Percentiles rank a stretch among this genome's conserved stretches.
Evolutionary conservation across 2,888 invertebrate genomes (phyloP).

Genomic region (Digitonthophagus gazella): DNA sequence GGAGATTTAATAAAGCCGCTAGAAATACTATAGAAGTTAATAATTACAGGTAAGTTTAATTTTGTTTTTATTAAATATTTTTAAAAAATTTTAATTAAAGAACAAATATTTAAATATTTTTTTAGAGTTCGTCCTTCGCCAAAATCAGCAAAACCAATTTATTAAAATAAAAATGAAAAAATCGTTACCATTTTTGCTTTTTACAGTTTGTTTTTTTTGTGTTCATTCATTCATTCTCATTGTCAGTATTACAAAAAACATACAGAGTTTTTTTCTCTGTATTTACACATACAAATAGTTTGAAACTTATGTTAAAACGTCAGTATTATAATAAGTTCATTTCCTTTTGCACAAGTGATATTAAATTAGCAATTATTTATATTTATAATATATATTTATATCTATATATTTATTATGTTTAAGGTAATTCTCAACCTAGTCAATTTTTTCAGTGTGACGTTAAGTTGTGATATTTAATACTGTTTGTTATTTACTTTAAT

Average conservation of each 20-base stretch:
- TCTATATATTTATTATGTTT: background rate
- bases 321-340: background rate
- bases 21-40: conserved; percentile 48
- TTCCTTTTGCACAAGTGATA: background rate
- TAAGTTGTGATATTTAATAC: background rate
- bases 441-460: background rate
- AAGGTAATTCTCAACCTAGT: background rate
- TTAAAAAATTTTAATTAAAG: background rate
- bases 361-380: background rate
- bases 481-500: background rate
- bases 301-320: background rate
- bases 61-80: conserved; percentile 8
- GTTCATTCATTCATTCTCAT: background rate
- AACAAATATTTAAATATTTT: conserved; percentile 22
- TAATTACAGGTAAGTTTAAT: conserved; percentile 43
- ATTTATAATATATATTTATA: background rate
- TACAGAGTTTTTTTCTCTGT: too few relatives aligned
- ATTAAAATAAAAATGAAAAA: conserved; percentile 28
- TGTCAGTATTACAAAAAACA: background rate
- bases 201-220: background rate
- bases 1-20: conserved; percentile 49
- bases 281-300: too few relatives aligned
- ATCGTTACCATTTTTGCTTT: conserved; percentile 4
- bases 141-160: conserved; percentile 44
- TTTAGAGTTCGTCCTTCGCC: conserved; percentile 41